Percentiles rank a stretch among this genome's conserved stretches.
phyloP scores from a whole-genome alignment of 2,113 vertebrate species.

The Lucifuga dentata region DNA sequence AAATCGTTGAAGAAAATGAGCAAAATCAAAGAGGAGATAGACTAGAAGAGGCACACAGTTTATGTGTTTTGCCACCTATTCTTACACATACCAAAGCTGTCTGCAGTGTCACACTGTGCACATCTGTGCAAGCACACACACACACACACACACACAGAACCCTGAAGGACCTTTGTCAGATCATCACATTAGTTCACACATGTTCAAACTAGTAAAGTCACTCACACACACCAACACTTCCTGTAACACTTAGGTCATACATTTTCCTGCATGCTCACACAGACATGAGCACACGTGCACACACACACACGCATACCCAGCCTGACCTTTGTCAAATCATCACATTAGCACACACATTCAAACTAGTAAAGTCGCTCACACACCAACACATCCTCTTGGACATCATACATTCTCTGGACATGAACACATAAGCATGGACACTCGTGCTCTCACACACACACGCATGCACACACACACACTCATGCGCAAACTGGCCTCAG shows the following conservation, averaged over 20 bases:
- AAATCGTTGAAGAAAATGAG: background rate
- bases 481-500: slow-evolving; percentile 32
- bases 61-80: slow-evolving; percentile 26
- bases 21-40: background rate
- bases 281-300: slow-evolving; percentile 15
- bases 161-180: slow-evolving; percentile 47
- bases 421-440: no score
- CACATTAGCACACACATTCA: background rate
- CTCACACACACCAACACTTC: slow-evolving; percentile 15
- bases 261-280: slow-evolving; percentile 38
- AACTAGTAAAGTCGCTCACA: slow-evolving; percentile 43
- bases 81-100: slow-evolving; percentile 43
- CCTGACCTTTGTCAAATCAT: no score
- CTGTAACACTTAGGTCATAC: slow-evolving; percentile 41
- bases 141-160: slow-evolving; percentile 29
- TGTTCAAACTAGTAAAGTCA: slow-evolving; percentile 46
- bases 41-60: slow-evolving; percentile 8
- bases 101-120: slow-evolving; percentile 41
- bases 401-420: slow-evolving; percentile 31
- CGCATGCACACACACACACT: slow-evolving; percentile 27
- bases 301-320: slow-evolving; percentile 5
- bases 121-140: slow-evolving; percentile 33
- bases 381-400: slow-evolving; percentile 16
- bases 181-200: slow-evolving; percentile 48
- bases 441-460: background rate